These are phyloP conservation scores for Pipra filicauda DNA, from an alignment of 2,113 vertebrate species.

Conservation along the genomic window DNA sequence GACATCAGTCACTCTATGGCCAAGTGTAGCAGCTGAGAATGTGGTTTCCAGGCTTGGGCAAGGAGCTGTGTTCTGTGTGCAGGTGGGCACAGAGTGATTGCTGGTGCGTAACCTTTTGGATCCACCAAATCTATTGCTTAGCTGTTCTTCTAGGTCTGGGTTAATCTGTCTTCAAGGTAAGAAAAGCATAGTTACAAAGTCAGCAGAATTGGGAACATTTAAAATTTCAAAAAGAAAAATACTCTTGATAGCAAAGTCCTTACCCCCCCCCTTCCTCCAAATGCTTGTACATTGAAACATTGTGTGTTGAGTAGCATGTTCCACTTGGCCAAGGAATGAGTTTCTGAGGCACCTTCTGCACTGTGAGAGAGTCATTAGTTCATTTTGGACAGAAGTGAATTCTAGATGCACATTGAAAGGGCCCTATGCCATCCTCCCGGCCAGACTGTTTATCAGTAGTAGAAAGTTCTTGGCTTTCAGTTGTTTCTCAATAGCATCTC, in stretches of 20 bases:
- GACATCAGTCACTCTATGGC: background rate
- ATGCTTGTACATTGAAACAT: background rate
- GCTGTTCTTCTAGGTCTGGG: background rate
- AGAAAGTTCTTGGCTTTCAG: background rate
- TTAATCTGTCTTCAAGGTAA: background rate
- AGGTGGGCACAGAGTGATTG: fast-evolving
- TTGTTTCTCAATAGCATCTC: background rate
- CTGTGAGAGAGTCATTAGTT: background rate
- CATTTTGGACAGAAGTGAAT: background rate
- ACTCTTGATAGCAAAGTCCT: background rate
- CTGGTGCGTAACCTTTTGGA: background rate
- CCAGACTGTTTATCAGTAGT: background rate
- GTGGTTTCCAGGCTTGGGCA: background rate
- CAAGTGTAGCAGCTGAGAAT: background rate
- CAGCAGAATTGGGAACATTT: background rate
- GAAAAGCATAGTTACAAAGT: background rate
- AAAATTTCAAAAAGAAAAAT: background rate
- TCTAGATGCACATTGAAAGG: fast-evolving
- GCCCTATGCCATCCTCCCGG: background rate
- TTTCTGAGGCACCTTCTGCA: background rate
- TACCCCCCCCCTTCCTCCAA: background rate
- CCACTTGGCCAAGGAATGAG: background rate
- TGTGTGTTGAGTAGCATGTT: background rate
- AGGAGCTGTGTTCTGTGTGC: background rate
- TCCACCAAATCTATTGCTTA: background rate